phyloP scores from a whole-genome alignment of 2,888 invertebrate genomes.

The Calameuta filiformis region DNA sequence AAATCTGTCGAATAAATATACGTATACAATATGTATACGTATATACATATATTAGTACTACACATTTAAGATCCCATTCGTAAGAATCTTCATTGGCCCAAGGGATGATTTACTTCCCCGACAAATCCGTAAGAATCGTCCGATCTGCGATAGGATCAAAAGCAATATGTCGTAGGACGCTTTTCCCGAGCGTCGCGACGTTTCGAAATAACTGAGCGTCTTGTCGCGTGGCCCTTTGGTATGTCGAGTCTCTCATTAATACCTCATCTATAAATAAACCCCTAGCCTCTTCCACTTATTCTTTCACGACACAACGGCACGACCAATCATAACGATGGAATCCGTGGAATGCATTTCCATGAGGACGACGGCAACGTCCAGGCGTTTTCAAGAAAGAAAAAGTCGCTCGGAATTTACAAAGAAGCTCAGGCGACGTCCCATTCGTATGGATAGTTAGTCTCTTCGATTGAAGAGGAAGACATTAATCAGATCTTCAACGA shows the following conservation, averaged over 20 bases:
- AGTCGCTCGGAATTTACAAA: neutral
- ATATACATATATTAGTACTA: too few relatives aligned
- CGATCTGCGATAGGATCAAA: too few relatives aligned
- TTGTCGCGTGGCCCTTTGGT: conserved; percentile 22
- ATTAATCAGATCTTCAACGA: too few relatives aligned
- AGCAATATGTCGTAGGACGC: too few relatives aligned
- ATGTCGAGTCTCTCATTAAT: conserved; percentile 22
- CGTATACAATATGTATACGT: too few relatives aligned
- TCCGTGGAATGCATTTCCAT: conserved; percentile 12
- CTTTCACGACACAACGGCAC: conserved; percentile 11
- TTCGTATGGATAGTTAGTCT: neutral
- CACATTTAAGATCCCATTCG: too few relatives aligned
- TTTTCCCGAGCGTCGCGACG: conserved; percentile 2
- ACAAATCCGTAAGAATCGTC: too few relatives aligned
- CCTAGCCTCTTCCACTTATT: conserved; percentile 18
- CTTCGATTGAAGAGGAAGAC: neutral
- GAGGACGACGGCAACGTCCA: neutral
- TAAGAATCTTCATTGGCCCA: too few relatives aligned
- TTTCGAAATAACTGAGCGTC: conserved; percentile 19
- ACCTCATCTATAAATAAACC: conserved; percentile 23
- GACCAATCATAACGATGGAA: conserved; percentile 19
- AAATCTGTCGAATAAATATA: too few relatives aligned
- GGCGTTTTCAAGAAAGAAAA: neutral
- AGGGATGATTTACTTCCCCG: too few relatives aligned
- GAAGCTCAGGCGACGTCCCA: neutral